A percentile compares a stretch with the other conserved stretches of the same genome.
Evolutionary conservation across 2,113 vertebrate species (phyloP).

Genomic region (Nesospiza acunhae): DNA sequence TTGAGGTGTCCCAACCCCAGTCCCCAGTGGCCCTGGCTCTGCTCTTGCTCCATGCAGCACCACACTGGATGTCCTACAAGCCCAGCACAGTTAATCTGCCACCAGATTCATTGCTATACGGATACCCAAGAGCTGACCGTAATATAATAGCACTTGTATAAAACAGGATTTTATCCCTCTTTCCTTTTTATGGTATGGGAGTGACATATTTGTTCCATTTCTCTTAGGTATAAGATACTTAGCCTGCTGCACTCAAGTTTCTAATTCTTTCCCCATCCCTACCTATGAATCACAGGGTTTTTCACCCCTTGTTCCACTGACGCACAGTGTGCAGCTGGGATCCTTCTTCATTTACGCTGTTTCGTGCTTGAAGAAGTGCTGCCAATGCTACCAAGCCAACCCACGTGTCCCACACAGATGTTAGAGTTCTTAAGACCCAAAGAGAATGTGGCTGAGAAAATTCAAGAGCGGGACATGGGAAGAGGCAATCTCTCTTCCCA

Average conservation of each 20-base stretch:
- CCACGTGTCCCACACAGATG: conserved; percentile 29
- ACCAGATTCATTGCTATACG: not conserved
- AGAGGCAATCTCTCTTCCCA: not conserved
- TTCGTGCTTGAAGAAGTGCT: not conserved
- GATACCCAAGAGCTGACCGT: not conserved
- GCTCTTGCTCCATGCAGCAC: not conserved
- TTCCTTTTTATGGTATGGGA: not conserved
- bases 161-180: conserved; percentile 14
- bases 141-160: not conserved
- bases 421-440: conserved; percentile 48
- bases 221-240: conserved; percentile 8
- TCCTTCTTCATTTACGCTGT: conserved; percentile 5
- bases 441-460: conserved; percentile 10
- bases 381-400: conserved; percentile 7
- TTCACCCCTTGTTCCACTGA: conserved; percentile 21
- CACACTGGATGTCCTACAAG: not conserved
- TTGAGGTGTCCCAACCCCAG: not conserved
- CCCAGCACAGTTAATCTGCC: not conserved
- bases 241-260: not conserved
- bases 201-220: conserved; percentile 33
- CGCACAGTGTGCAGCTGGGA: not conserved
- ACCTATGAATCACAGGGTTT: conserved; percentile 38
- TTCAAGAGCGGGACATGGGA: not conserved
- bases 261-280: conserved; percentile 33
- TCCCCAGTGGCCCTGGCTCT: not conserved